These are phyloP conservation scores for Saguinus midas DNA, from an alignment of 2,113 vertebrate genomes.

Conservation along the genomic window DNA sequence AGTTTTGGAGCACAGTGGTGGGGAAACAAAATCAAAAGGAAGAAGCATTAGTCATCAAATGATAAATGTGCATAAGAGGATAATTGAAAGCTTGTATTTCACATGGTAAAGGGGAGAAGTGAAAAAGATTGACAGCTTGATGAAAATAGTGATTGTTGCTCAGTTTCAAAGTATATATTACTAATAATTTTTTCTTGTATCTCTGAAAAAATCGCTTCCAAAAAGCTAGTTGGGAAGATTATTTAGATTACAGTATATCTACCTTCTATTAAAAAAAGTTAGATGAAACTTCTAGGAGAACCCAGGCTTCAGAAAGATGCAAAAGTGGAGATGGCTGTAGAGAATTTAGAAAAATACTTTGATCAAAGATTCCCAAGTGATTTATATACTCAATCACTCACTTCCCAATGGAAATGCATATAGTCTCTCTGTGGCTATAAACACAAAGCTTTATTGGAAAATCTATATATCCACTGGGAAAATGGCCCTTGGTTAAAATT, in stretches of 20 bases:
- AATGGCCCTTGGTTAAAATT: background rate
- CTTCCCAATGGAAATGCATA: background rate
- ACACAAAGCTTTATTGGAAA: conserved; percentile 5
- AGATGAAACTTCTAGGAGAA: background rate
- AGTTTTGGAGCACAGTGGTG: background rate
- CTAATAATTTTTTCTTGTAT: background rate
- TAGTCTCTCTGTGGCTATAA: background rate
- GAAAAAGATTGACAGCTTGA: background rate
- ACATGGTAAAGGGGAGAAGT: background rate
- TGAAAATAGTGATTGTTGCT: background rate
- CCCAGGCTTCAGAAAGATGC: background rate
- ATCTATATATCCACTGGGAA: background rate
- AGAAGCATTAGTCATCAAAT: background rate
- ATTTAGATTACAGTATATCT: background rate
- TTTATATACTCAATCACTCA: background rate
- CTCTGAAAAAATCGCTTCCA: background rate
- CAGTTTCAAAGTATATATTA: background rate
- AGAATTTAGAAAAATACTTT: background rate
- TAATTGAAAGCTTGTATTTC: background rate
- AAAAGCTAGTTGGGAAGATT: background rate
- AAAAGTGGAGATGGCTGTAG: background rate
- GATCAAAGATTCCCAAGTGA: background rate
- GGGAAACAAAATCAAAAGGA: background rate
- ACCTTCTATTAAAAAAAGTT: background rate
- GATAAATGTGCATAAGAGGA: background rate